Evolutionary conservation across 2,888 invertebrate species (phyloP).

Genomic region (Spodoptera picta): DNA sequence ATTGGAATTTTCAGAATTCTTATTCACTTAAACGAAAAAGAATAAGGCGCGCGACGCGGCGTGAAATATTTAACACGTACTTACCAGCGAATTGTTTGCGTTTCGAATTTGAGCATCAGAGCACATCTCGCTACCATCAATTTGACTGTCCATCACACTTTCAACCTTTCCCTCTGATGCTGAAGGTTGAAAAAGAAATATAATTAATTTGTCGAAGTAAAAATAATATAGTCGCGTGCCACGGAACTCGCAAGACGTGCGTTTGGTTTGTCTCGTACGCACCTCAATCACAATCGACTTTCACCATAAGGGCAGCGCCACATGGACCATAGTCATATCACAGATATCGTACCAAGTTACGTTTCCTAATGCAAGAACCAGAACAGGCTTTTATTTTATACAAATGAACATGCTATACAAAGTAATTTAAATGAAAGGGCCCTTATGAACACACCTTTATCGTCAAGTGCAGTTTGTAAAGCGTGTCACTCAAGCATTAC

Average conservation of each 20-base stretch:
- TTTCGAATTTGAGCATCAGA: constrained; percentile 67
- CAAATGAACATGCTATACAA: constrained; percentile 24
- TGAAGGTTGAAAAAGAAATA: constrained; percentile 62
- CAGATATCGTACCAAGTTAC: constrained; percentile 29
- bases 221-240: constrained; percentile 72
- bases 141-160: constrained; percentile 55
- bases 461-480: constrained; percentile 49
- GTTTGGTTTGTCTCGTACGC: constrained; percentile 73
- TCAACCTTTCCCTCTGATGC: constrained; percentile 55
- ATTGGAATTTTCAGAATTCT: constrained; percentile 47
- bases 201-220: constrained; percentile 56
- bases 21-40: constrained; percentile 45
- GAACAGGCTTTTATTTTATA: constrained; percentile 35
- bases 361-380: constrained; percentile 32
- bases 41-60: constrained; percentile 58
- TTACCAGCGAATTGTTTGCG: constrained; percentile 67
- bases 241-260: constrained; percentile 61
- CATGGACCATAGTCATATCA: constrained; percentile 54
- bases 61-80: constrained; percentile 68
- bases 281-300: constrained; percentile 81
- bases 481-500: constrained; percentile 51
- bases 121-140: constrained; percentile 60
- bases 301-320: constrained; percentile 81
- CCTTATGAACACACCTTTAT: constrained; percentile 31
- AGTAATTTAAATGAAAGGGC: constrained; percentile 29